phyloP scores from a whole-genome alignment of 2,888 invertebrate species.

The Galeruca laticollis region DNA sequence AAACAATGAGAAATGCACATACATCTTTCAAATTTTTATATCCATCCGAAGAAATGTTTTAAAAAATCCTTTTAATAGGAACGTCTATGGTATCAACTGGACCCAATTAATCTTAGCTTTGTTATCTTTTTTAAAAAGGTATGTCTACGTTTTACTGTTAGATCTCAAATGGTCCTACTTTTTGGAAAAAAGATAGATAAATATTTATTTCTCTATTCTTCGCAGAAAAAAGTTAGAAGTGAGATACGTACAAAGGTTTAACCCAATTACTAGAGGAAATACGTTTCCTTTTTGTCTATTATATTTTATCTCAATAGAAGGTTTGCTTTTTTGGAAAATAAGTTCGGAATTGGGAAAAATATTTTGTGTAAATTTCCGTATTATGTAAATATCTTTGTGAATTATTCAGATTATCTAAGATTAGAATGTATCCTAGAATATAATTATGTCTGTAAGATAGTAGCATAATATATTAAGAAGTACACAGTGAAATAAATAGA shows the following conservation, averaged over 20 bases:
- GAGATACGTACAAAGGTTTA: slow-evolving; percentile 2
- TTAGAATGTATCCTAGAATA: too few relatives aligned
- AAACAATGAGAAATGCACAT: too few relatives aligned
- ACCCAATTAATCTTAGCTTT: slow-evolving; percentile 13
- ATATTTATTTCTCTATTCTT: slow-evolving; percentile 15
- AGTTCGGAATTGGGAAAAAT: not conserved
- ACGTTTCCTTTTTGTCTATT: not conserved
- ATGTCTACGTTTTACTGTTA: slow-evolving; percentile 7
- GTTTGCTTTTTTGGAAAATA: not conserved
- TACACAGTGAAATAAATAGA: too few relatives aligned
- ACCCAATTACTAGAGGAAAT: not conserved
- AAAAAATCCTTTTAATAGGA: not conserved
- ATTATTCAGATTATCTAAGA: too few relatives aligned
- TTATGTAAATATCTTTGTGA: too few relatives aligned
- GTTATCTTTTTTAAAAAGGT: not conserved
- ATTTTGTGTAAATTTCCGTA: not conserved
- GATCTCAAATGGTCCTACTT: slow-evolving; percentile 1
- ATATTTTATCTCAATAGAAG: not conserved
- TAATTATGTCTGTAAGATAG: too few relatives aligned
- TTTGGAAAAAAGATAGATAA: slow-evolving; percentile 12
- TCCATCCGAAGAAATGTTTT: not conserved
- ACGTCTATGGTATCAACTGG: slow-evolving; percentile 6
- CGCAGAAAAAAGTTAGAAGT: not conserved
- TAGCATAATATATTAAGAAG: too few relatives aligned
- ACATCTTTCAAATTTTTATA: too few relatives aligned